Percentiles rank a stretch among this genome's conserved stretches.
phyloP scores from a whole-genome alignment of 2,113 vertebrate species.

The Carlito syrichta region DNA sequence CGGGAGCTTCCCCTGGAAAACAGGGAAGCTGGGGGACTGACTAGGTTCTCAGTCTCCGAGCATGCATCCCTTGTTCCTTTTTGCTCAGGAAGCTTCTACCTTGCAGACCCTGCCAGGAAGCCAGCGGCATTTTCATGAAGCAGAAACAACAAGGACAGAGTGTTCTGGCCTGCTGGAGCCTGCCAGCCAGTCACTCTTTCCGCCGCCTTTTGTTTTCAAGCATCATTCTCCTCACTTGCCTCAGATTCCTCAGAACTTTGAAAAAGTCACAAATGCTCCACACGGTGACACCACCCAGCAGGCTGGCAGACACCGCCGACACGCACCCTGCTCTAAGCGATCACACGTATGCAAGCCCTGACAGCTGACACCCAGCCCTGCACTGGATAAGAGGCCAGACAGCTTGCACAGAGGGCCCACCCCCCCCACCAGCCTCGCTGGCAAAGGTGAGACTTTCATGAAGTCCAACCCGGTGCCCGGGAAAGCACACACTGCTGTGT shows the following conservation, averaged over 20 bases:
- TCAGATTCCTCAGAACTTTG: conserved; percentile 74
- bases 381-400: background rate
- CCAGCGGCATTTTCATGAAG: conserved; percentile 60
- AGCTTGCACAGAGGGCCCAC: background rate
- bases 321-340: background rate
- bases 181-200: conserved; percentile 74
- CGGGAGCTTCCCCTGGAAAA: background rate
- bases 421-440: background rate
- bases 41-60: background rate
- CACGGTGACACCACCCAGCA: conserved; percentile 57
- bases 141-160: conserved; percentile 74
- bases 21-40: background rate
- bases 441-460: background rate
- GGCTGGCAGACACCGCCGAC: conserved; percentile 47
- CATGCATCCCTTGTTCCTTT: conserved; percentile 18
- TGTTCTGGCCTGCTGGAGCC: conserved; percentile 71
- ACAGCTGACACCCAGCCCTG: background rate
- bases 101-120: conserved; percentile 68
- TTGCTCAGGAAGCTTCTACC: conserved; percentile 63
- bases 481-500: background rate
- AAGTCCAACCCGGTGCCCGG: background rate
- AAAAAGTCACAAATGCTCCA: conserved; percentile 69
- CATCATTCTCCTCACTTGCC: conserved; percentile 70
- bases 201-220: conserved; percentile 76
- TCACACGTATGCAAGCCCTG: background rate